Conservation (phyloP, 2,888 invertebrate species). For the Erebia aethiops region DNA sequence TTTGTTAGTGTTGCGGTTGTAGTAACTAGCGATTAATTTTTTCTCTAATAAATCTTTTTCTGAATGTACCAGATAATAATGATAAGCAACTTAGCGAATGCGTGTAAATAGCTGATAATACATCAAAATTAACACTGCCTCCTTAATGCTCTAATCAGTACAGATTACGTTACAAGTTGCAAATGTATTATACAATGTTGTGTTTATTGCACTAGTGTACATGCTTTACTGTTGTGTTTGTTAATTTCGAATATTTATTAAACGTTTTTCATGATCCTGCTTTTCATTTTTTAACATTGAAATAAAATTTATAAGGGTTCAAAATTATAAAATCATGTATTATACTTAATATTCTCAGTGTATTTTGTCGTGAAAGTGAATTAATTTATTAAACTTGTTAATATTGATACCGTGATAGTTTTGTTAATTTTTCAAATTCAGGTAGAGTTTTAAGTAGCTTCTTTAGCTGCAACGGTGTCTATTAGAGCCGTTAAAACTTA, state of each 20-base stretch:
- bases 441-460: too few species aligned
- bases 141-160: slow-evolving; percentile 16
- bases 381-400: neutral
- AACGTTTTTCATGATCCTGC: slow-evolving; percentile 59
- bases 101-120: slow-evolving; percentile 66
- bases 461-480: too few species aligned
- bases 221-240: slow-evolving; percentile 69
- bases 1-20: too few species aligned
- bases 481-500: too few species aligned
- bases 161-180: slow-evolving; percentile 4
- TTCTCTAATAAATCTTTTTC: neutral
- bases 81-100: slow-evolving; percentile 52
- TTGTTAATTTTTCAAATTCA: too few species aligned
- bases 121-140: slow-evolving; percentile 34
- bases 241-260: slow-evolving; percentile 69
- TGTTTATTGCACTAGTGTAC: slow-evolving; percentile 38
- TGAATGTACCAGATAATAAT: neutral
- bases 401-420: neutral
- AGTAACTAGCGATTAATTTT: neutral
- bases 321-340: neutral
- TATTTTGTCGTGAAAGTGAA: too few species aligned
- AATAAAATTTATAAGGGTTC: neutral
- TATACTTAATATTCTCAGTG: too few species aligned
- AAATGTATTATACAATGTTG: slow-evolving; percentile 2
- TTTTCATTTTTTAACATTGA: slow-evolving; percentile 44